phyloP scores from a whole-genome alignment of 2,888 invertebrate genomes.

The Apocheima hispidaria region DNA sequence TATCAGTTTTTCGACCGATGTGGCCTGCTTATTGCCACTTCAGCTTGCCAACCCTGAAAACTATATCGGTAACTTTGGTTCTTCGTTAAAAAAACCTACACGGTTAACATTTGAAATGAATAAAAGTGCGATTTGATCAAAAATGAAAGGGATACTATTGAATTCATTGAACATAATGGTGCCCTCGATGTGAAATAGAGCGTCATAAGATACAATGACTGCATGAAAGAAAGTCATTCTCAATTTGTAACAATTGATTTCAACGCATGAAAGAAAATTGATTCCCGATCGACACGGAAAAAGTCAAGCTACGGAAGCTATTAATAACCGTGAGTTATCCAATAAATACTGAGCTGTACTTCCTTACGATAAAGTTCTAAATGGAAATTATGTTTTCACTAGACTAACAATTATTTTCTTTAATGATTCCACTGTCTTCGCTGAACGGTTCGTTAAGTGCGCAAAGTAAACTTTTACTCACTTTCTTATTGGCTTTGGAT shows the following conservation, averaged over 20 bases:
- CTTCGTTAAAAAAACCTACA: not conserved
- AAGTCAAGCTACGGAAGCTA: conserved; percentile 53
- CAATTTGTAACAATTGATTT: conserved; percentile 61
- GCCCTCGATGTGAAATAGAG: conserved; percentile 39
- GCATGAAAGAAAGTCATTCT: conserved; percentile 44
- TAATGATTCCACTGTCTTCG: conserved; percentile 35
- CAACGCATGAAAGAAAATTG: conserved; percentile 63
- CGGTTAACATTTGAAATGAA: not conserved
- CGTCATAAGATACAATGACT: conserved; percentile 33
- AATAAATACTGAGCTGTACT: conserved; percentile 27
- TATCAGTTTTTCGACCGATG: too few species aligned
- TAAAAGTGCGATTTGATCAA: conserved; percentile 21
- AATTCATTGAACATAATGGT: conserved; percentile 31
- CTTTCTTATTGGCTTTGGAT: conserved; percentile 40
- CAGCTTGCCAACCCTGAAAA: too few species aligned
- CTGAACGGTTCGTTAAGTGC: conserved; percentile 42
- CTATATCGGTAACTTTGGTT: too few species aligned
- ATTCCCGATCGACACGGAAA: conserved; percentile 64
- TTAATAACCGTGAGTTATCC: conserved; percentile 33
- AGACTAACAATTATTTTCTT: conserved; percentile 35
- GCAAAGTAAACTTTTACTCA: conserved; percentile 43
- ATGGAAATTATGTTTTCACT: conserved; percentile 16
- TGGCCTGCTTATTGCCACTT: too few species aligned
- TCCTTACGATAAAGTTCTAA: conserved; percentile 15
- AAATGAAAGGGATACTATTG: conserved; percentile 35